A percentile compares a stretch with the other conserved stretches of the same genome.
Evolutionary conservation across 2,113 vertebrate species (phyloP).

Genomic region (Australoheros scitulus): DNA sequence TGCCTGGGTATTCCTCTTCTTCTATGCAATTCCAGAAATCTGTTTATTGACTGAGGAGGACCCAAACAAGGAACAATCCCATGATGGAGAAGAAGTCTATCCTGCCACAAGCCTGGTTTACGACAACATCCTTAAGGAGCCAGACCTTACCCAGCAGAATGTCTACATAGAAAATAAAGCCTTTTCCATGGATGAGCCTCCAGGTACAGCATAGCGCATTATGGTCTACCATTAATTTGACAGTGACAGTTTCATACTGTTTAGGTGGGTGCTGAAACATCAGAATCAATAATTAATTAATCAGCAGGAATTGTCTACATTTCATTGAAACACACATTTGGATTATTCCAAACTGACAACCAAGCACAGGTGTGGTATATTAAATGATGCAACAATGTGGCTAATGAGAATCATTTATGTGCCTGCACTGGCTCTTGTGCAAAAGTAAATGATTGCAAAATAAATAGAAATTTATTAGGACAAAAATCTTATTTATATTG

Average conservation of each 20-base stretch:
- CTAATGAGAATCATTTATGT: background rate
- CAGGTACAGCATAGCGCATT: slow-evolving; percentile 74
- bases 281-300: background rate
- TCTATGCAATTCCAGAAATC: slow-evolving; percentile 90
- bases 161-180: slow-evolving; percentile 92
- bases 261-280: background rate
- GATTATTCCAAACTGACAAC: background rate
- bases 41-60: slow-evolving; percentile 81
- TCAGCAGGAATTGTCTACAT: background rate
- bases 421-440: too few species aligned
- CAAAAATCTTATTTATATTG: background rate
- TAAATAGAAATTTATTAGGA: background rate
- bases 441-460: too few species aligned
- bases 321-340: background rate
- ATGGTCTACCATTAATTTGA: background rate
- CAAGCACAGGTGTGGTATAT: background rate
- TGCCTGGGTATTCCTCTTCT: slow-evolving; percentile 85
- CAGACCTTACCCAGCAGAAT: slow-evolving; percentile 78
- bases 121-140: slow-evolving; percentile 88
- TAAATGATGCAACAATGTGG: background rate
- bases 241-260: background rate
- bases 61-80: slow-evolving; percentile 76
- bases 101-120: slow-evolving; percentile 86
- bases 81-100: slow-evolving; percentile 84
- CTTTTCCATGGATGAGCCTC: slow-evolving; percentile 88